Evolutionary conservation across 2,888 invertebrate genomes (phyloP).

Genomic region (Ditula angustiorana): DNA sequence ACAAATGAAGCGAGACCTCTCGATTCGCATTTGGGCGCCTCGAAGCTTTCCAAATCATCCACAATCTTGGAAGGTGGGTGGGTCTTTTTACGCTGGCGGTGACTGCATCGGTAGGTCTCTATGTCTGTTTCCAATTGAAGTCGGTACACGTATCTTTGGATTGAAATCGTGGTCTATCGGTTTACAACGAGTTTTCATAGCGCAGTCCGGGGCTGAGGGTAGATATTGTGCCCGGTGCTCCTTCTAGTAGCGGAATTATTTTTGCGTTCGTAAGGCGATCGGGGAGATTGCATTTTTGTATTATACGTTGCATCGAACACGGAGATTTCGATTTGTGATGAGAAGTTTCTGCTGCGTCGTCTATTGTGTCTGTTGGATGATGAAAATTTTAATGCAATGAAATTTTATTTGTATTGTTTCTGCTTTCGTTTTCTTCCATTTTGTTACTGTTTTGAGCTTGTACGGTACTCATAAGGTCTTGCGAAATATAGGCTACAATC

Average conservation of each 20-base stretch:
- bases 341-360: not conserved
- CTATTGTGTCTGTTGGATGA: not conserved
- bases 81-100: conserved; percentile 22
- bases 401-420: not conserved
- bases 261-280: conserved; percentile 38
- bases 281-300: conserved; percentile 38
- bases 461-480: not conserved
- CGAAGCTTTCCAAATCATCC: not conserved
- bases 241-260: conserved; percentile 32
- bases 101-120: conserved; percentile 26
- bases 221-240: conserved; percentile 37
- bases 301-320: conserved; percentile 29
- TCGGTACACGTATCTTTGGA: conserved; percentile 56
- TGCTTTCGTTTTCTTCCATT: not conserved
- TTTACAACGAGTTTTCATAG: conserved; percentile 54
- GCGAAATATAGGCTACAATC: too few species aligned
- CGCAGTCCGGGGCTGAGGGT: conserved; percentile 35
- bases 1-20: conserved; percentile 24
- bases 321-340: conserved; percentile 2
- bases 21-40: not conserved
- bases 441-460: not conserved
- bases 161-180: conserved; percentile 61
- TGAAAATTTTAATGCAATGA: not conserved
- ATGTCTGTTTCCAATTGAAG: conserved; percentile 41
- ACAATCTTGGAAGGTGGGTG: not conserved